Percentiles rank a stretch among this genome's conserved stretches.
These are phyloP conservation scores for Caenorhabditis sulstoni DNA, from an alignment of 2,888 invertebrate species.

Conservation along the genomic window DNA sequence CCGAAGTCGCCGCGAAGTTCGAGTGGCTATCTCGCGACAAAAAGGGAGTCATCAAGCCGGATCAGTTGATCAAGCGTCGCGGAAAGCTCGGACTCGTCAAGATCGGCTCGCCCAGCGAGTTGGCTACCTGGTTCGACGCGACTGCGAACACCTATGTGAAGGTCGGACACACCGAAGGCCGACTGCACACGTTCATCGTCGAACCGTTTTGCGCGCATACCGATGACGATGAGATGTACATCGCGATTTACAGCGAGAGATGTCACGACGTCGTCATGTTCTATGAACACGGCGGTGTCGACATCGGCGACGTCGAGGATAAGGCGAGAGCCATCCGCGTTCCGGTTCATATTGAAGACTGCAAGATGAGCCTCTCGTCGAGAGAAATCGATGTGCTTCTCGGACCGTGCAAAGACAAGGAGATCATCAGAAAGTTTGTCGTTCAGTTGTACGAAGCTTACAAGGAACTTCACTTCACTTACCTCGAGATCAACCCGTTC, in stretches of 20 bases:
- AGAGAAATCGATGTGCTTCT: constrained; percentile 42
- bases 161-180: constrained; percentile 92
- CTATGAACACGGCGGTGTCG: constrained; percentile 96
- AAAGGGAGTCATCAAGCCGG: constrained; percentile 96
- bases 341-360: constrained; percentile 70
- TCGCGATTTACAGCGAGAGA: constrained; percentile 91
- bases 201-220: constrained; percentile 89
- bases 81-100: constrained; percentile 97
- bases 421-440: constrained; percentile 85
- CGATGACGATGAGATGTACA: constrained; percentile 91
- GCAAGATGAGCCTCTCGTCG: constrained; percentile 65
- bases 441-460: constrained; percentile 90
- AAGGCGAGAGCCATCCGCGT: constrained; percentile 73
- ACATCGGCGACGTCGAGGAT: constrained; percentile 97
- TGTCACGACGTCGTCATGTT: constrained; percentile 95
- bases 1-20: constrained; percentile 55
- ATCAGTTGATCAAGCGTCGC: constrained; percentile 97
- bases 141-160: constrained; percentile 82
- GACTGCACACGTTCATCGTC: constrained; percentile 93
- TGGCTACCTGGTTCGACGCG: constrained; percentile 90
- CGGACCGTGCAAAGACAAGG: constrained; percentile 20
- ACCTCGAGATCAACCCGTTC: constrained; percentile 97
- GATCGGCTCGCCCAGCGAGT: constrained; percentile 90
- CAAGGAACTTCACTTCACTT: constrained; percentile 95
- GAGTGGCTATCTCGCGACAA: constrained; percentile 81